Base-by-base conservation (phyloP, 2,888 invertebrate genomes). In the Leptarthrus brevirostris region DNA sequence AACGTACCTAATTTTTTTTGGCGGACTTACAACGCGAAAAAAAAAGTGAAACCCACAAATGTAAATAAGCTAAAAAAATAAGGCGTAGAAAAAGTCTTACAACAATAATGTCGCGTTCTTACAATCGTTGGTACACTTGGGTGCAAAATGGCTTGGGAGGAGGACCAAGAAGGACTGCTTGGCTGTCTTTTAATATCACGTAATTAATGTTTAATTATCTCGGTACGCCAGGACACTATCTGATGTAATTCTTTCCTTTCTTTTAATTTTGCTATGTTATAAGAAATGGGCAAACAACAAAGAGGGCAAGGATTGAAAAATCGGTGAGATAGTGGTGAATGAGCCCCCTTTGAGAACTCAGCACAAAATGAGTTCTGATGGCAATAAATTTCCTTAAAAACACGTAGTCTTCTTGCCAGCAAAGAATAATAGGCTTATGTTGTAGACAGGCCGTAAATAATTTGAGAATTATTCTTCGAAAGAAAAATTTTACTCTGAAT, bases 381-480 rank as follows among this genome's bases (percentile, higher is more conserved):
- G 76, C 73, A 74, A 76, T 76, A 76, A 76, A 76, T 76, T 74
- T 74, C 66, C 73, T 74, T 73, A 72, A 73, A 73, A 76, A 74
- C 74, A 76, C 73, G 74, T 74, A 73, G 72, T 54, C 56, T 61
- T 14, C n/a, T 49, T 30, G 12, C 52, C 14, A 14, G 64, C 53
- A 76, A 58, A 74, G 76, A 74, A 74, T 74, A 76, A 76, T 76
- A 76, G 76, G 74, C 76, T 76, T 76, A 76, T 76, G 76, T 49
- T 76, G 74, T 53, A 76, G 76, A 76, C 76, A 76, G 74, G 76
- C 71, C 73, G 73, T 76, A 76, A 76, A 76, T 76, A 76, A 74
- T 76, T 74, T 73, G 44, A 36, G 72, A 74, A 76, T 76, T 74
- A 76, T 71, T 52, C 47, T 20, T 16, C 30, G 54, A 54, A 58